A percentile compares a stretch with the other conserved stretches of the same genome.
These are phyloP conservation scores for Ruditapes philippinarum DNA, from an alignment of 1,140 invertebrate species.

Conservation along the genomic window DNA sequence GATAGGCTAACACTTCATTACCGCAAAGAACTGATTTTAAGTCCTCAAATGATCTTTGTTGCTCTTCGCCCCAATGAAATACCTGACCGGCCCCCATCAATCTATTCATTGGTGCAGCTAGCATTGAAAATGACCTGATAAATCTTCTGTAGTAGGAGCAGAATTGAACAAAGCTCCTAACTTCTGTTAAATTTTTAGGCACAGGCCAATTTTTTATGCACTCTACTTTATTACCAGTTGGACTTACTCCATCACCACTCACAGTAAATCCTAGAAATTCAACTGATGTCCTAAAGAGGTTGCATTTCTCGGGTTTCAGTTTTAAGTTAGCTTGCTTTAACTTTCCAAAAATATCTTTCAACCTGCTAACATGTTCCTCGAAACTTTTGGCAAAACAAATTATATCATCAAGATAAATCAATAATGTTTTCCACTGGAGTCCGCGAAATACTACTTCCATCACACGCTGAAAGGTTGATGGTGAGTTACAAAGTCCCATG, in stretches of 20 bases:
- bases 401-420: conserved; percentile 24
- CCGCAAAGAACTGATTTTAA: neutral
- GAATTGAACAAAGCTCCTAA: conserved; percentile 7
- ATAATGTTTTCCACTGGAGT: conserved; percentile 13
- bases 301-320: conserved; percentile 21
- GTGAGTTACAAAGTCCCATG: conserved; percentile 23
- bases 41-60: conserved; percentile 7
- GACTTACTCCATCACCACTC: neutral
- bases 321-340: neutral
- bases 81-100: neutral
- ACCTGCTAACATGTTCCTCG: neutral
- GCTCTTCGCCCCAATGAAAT: conserved; percentile 14
- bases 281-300: conserved; percentile 8
- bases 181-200: no score
- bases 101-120: neutral
- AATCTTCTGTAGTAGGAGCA: conserved; percentile 46
- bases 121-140: conserved; percentile 1
- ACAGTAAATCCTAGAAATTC: conserved; percentile 7
- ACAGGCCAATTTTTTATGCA: conserved; percentile 13
- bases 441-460: conserved; percentile 22
- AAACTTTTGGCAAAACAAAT: conserved; percentile 7
- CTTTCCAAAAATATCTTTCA: neutral
- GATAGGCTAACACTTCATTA: neutral
- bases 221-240: neutral
- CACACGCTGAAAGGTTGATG: conserved; percentile 15